These are phyloP conservation scores for Aphelinus atriplicis DNA, from an alignment of 1,140 invertebrate species.

Conservation along the genomic window DNA sequence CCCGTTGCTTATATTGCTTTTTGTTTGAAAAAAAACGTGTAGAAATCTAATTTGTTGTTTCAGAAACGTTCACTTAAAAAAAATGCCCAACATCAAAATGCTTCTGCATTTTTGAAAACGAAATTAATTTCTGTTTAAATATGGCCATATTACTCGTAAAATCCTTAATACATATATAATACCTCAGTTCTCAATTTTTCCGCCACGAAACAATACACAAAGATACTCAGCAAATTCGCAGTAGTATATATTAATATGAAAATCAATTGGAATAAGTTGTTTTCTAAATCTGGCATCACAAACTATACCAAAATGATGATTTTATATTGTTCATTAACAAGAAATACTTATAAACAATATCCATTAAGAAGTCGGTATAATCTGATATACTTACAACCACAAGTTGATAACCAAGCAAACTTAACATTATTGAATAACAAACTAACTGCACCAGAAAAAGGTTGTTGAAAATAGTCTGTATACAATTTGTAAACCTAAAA, in stretches of 20 bases:
- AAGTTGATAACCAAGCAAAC: constrained; percentile 38
- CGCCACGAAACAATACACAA: constrained; percentile 35
- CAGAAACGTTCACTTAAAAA: no score
- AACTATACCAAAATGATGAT: no score
- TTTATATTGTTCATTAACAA: no score
- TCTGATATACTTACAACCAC: constrained; percentile 24
- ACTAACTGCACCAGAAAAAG: constrained; percentile 37
- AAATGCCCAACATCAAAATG: no score
- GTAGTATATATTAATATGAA: constrained; percentile 21
- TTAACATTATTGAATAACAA: constrained; percentile 16
- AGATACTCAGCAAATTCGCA: constrained; percentile 26
- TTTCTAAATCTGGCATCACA: neutral
- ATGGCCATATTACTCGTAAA: constrained; percentile 1
- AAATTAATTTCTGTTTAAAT: constrained; percentile 42
- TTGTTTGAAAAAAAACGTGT: no score
- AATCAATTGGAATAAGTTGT: neutral
- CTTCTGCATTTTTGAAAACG: no score
- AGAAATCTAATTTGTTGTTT: no score
- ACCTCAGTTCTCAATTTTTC: constrained; percentile 37
- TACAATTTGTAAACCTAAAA: constrained; percentile 29
- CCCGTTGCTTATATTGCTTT: no score
- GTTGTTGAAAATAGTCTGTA: constrained; percentile 37
- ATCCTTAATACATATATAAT: neutral
- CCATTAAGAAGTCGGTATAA: no score
- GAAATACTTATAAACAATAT: no score